Evolutionary conservation across 2,113 vertebrate species (phyloP), one percentile per base, ranked within the genome.

Genomic region (Cebidichthys violaceus): DNA sequence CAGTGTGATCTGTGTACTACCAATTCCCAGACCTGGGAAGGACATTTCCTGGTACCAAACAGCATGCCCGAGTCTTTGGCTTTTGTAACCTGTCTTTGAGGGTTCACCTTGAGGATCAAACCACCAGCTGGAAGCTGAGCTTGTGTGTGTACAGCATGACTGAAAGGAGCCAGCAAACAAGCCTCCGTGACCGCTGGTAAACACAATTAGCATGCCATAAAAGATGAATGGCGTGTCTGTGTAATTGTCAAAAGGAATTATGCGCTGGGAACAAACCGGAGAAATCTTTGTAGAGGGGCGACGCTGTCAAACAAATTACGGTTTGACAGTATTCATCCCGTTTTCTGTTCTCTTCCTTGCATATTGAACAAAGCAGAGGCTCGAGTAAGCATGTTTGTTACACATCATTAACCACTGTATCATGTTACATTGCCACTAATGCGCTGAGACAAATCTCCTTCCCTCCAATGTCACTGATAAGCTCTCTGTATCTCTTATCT

Each of bases 321-420:
- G 31, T 81, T 82, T 52, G 65, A 81, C 68, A 85, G 61, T 29
- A 45, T 31, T 71, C 29, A n/a, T 57, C 4, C 22, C 0, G 14
- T 82, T 83, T 59, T 79, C 47, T 50, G 9, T 55, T 39, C 65
- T 54, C 31, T 35, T 74, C 75, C 1, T 69, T 70, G 69, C 71
- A 81, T 85, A 68, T 31, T 69, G 61, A 88, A 80, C 88, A 85
- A 85, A 88, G 80, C 59, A 75, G 64, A 68, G 27, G 83, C 65
- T 71, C 22, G 75, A 61, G 77, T 87, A 87, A 88, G 86, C 89
- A 47, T 75, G 83, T 89, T 89, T 77, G 90, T 72, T 86, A 67
- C 78, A 73, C 90, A 84, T 92, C 90, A 93, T 94, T 91, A 90
- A 64, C 64, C 41, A 9, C 64, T 85, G 75, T 86, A 90, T 90